phyloP scores from a whole-genome alignment of 1,140 invertebrate genomes.

The Goniozus legneri region DNA sequence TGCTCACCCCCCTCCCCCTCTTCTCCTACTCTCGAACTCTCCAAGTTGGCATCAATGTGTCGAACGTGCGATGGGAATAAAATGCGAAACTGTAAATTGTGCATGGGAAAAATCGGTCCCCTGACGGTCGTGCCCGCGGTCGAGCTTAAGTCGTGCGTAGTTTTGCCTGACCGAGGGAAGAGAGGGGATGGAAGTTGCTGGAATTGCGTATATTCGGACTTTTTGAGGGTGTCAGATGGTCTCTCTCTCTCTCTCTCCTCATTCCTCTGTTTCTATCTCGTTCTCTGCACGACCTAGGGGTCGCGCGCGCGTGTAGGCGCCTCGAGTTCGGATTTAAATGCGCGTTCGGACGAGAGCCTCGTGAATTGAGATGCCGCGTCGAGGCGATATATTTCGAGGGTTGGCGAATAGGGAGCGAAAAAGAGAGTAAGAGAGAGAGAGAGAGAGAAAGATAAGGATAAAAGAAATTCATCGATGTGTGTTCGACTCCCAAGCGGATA shows the following conservation, averaged over 20 bases:
- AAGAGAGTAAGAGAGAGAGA: no score
- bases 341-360: slow-evolving; percentile 32
- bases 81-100: slow-evolving; percentile 57
- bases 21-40: no score
- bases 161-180: slow-evolving; percentile 20
- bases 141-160: slow-evolving; percentile 24
- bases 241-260: not conserved
- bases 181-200: slow-evolving; percentile 25
- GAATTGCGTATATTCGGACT: no score
- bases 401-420: no score
- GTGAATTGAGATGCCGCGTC: not conserved
- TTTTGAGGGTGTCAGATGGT: no score
- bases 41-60: no score
- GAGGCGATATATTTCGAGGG: no score
- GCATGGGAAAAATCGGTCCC: slow-evolving; percentile 54
- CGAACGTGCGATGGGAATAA: slow-evolving; percentile 52
- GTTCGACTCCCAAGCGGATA: slow-evolving; percentile 50
- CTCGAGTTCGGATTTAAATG: slow-evolving; percentile 50
- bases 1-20: no score
- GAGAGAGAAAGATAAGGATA: no score
- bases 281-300: not conserved
- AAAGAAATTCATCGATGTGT: slow-evolving; percentile 51
- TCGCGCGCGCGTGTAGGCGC: not conserved
- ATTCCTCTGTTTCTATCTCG: no score
- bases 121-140: slow-evolving; percentile 36